Percentiles rank a stretch among this genome's conserved stretches.
Evolutionary conservation across 2,888 invertebrate genomes (phyloP).

Genomic region (Epicampocera succincta): DNA sequence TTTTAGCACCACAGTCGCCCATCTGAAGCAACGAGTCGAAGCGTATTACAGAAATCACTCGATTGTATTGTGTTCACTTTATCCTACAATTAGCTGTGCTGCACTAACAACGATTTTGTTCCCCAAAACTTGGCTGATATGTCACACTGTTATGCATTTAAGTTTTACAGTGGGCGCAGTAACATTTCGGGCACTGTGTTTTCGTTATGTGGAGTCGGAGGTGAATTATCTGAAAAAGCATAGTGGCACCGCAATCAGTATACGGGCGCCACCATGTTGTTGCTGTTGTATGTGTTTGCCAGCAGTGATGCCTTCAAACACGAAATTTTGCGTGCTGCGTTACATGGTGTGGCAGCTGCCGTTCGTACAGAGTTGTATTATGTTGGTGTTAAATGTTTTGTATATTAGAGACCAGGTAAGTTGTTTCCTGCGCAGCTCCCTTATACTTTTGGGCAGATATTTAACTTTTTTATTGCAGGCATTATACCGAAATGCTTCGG

Average conservation of each 20-base stretch:
- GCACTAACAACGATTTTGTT: slow-evolving; percentile 78
- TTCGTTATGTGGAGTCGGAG: slow-evolving; percentile 80
- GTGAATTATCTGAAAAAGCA: slow-evolving; percentile 80
- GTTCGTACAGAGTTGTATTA: slow-evolving; percentile 78
- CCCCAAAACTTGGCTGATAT: slow-evolving; percentile 78
- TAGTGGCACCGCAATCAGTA: slow-evolving; percentile 78
- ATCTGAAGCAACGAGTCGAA: slow-evolving; percentile 73
- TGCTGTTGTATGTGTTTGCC: slow-evolving; percentile 79
- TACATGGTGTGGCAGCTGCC: slow-evolving; percentile 80
- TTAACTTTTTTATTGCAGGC: slow-evolving; percentile 68
- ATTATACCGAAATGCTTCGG: slow-evolving; percentile 74
- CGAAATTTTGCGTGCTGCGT: slow-evolving; percentile 75
- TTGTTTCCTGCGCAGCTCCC: too few relatives aligned
- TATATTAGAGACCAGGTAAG: slow-evolving; percentile 75
- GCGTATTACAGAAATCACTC: slow-evolving; percentile 73
- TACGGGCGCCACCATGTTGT: slow-evolving; percentile 78
- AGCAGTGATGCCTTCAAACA: slow-evolving; percentile 74
- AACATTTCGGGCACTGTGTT: slow-evolving; percentile 78
- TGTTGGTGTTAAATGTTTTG: slow-evolving; percentile 78
- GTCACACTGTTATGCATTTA: slow-evolving; percentile 80
- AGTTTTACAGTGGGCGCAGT: slow-evolving; percentile 79
- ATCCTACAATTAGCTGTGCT: slow-evolving; percentile 78
- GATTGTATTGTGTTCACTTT: slow-evolving; percentile 76
- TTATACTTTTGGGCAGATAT: too few relatives aligned
- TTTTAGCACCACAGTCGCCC: slow-evolving; percentile 75